Base-by-base conservation (phyloP, 2,113 vertebrate species). In the Fregetta grallaria region DNA sequence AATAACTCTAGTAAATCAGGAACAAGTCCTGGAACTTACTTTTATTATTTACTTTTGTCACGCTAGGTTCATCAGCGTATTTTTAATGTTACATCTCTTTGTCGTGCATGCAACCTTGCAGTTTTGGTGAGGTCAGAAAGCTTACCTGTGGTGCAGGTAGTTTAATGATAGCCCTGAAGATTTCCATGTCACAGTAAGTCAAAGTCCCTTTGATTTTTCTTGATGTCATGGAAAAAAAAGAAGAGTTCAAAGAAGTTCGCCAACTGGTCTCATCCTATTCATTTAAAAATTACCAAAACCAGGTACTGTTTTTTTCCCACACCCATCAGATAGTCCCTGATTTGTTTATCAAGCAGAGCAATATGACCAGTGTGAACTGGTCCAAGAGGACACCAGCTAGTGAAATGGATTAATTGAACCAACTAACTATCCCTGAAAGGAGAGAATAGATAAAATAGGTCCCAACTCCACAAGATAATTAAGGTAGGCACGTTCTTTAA, bases 361-460 rank as follows among this genome's bases (percentile, higher is more conserved):
- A 21, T 62, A n/a, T 55, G 40, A 42, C 84, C 68, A 45, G n/a
- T 30, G 55, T 88, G 63, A 79, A 84, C 80, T 70, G 14, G 65
- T 72, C 40, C 0, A 1, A 82, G 73, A 52, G 26, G 47, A 38
- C 77, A n/a, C 40, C 36, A 19, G 30, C 88, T 88, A 72, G 38
- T 66, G 67, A 91, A 90, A 66, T 91, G 45, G 30, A 26, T 94
- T 75, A 66, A 71, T 16, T 91, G 59, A 93, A 72, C 53, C 20
- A 65, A 72, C 71, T 32, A 85, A 96, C 90, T 53, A 3, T 77
- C 81, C 70, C 22, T 86, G 77, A 91, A 90, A 78, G 26, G 61
- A 55, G 36, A 63, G 58, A 85, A 82, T 90, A 94, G 53, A n/a
- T 75, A 90, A 79, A 92, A 30, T 83, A 86, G 76, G 61, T 92